Base-by-base conservation (phyloP, 1,140 invertebrate genomes). In the Mycetomoellerius zeteki region DNA sequence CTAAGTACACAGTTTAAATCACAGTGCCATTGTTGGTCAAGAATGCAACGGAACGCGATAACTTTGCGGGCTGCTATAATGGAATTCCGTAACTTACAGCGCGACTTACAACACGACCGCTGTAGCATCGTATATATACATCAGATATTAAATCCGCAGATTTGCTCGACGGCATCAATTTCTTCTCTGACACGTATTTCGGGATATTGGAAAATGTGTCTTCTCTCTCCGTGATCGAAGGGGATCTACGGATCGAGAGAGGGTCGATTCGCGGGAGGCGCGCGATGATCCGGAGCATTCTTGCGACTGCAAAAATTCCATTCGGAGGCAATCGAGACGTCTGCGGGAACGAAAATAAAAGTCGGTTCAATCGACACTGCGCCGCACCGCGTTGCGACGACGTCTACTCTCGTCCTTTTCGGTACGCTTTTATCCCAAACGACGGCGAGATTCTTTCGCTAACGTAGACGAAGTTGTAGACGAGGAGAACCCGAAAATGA, bases 401-500 rank as follows among this genome's bases (percentile, higher is more conserved):
- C 43, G 85, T 78, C 72, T 65, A 54, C 33, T 16, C 24, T 43
- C 72, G 72, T 19, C 73, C 30, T 6, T 37, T 33, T 86, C 65
- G 50, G 72, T 52, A 37, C 62, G 64, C 73, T 87, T 87, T 87
- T 85, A 80, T 89, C 82, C 73, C 62, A 33, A 19, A 33, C 54
- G 52, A 65, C 56, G 56, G 64, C 72, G 62, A 71, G 76, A 56
- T 88, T 65, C 77, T 69, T 76, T 76, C 81, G 62, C 33, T 54
- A 24, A 73, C 50, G 62, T 60, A 75, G 62, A 43, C 71, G 71
- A 85, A 85, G 37, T 76, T 72, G 56, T 56, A 65, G 60, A 85
- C 86, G 64, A 69, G 33, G 62, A 69, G 21, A 33, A 69, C 58
- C 88, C 72, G 90, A 93, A 94, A 94, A 94, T 92, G 93, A 94